These are phyloP conservation scores for Prolemur simus DNA, from an alignment of 2,113 vertebrate species.

Conservation along the genomic window DNA sequence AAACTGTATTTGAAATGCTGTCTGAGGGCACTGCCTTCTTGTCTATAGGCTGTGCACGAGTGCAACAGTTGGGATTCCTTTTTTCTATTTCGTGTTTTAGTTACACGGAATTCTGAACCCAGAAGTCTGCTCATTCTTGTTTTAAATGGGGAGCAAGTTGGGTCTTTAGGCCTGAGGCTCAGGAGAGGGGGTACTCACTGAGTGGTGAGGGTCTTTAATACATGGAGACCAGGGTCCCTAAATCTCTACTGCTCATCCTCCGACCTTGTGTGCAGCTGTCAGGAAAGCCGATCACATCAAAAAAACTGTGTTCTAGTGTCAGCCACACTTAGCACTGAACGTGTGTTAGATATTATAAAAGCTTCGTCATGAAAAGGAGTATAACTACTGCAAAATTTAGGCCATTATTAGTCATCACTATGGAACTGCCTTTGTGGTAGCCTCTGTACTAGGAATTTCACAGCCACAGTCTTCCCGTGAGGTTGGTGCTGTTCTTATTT, in stretches of 20 bases:
- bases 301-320: neutral
- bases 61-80: conserved; percentile 84
- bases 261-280: rapidly evolving
- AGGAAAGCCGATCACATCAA: rapidly evolving
- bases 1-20: conserved; percentile 89
- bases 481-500: neutral
- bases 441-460: neutral
- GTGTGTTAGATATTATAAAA: neutral
- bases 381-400: neutral
- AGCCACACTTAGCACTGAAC: neutral
- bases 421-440: neutral
- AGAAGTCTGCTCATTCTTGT: neutral
- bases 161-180: neutral
- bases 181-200: neutral
- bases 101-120: conserved; percentile 46
- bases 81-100: conserved; percentile 59
- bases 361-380: neutral
- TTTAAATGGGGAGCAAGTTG: neutral
- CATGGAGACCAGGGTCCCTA: neutral
- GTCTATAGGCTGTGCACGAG: conserved; percentile 52
- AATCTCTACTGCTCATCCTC: neutral
- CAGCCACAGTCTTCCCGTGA: neutral
- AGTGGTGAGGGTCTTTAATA: neutral
- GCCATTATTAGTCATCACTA: rapidly evolving
- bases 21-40: conserved; percentile 77